phyloP scores from a whole-genome alignment of 2,113 vertebrate genomes.

The Larimichthys polyactis region DNA sequence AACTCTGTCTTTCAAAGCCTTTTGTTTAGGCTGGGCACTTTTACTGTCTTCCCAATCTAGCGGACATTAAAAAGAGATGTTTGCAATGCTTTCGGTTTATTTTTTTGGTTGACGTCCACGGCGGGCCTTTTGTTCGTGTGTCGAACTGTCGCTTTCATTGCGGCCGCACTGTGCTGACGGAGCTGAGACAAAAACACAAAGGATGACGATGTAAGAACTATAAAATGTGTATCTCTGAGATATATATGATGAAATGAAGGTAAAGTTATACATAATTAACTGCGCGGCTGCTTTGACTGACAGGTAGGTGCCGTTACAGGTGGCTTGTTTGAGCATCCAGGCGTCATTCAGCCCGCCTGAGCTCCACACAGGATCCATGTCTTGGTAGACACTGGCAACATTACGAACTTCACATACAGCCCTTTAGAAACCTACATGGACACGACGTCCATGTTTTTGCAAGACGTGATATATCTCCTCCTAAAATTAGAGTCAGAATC shows the following conservation, averaged over 20 bases:
- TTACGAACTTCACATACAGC: too few species aligned
- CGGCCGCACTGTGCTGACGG: neutral
- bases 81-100: conserved; percentile 28
- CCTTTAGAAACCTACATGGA: too few species aligned
- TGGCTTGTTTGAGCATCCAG: too few species aligned
- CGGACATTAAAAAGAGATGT: conserved; percentile 36
- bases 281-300: too few species aligned
- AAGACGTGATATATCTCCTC: conserved; percentile 4
- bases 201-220: neutral
- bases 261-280: too few species aligned
- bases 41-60: conserved; percentile 27
- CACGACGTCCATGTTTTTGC: neutral
- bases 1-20: conserved; percentile 49
- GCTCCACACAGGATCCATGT: too few species aligned
- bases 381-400: too few species aligned
- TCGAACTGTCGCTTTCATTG: conserved; percentile 10
- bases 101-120: conserved; percentile 24
- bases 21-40: conserved; percentile 49
- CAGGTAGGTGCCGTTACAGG: too few species aligned
- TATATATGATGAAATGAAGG: too few species aligned
- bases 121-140: conserved; percentile 18
- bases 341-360: too few species aligned
- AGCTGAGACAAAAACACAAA: neutral
- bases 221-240: neutral
- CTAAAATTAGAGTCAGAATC: neutral